phyloP scores from a whole-genome alignment of 2,888 invertebrate species.

The Agonopterix subpropinquella region DNA sequence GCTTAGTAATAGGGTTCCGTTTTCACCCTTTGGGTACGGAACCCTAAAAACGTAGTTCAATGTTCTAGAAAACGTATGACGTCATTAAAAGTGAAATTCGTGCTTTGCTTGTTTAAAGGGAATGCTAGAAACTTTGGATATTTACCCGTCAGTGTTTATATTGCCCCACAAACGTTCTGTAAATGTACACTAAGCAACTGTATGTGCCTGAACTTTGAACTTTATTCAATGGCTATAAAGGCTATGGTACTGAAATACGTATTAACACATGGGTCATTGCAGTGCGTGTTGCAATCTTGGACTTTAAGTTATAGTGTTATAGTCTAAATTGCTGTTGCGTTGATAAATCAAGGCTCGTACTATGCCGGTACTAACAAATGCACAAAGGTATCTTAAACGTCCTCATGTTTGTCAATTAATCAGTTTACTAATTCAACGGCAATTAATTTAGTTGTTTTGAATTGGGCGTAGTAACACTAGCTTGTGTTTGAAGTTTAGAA shows the following conservation, averaged over 20 bases:
- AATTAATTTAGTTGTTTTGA: too few relatives aligned
- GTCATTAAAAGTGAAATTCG: neutral
- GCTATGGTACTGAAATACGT: too few relatives aligned
- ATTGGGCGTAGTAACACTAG: too few relatives aligned
- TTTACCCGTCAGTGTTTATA: constrained; percentile 1
- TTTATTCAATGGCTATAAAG: too few relatives aligned
- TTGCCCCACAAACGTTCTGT: neutral
- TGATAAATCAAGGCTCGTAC: neutral
- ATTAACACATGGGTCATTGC: too few relatives aligned
- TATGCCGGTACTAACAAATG: constrained; percentile 8
- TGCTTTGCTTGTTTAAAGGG: constrained; percentile 1
- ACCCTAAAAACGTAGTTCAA: too few relatives aligned
- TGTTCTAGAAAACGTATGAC: neutral
- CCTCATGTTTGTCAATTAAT: constrained; percentile 1
- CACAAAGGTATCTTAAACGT: constrained; percentile 11
- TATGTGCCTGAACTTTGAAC: neutral
- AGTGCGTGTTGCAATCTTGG: too few relatives aligned
- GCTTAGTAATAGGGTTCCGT: too few relatives aligned
- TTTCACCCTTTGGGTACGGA: too few relatives aligned
- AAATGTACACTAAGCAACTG: neutral
- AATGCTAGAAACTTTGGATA: neutral
- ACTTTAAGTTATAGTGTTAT: too few relatives aligned
- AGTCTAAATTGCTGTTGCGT: too few relatives aligned
- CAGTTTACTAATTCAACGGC: neutral
- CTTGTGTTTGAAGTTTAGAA: too few relatives aligned